Conservation (phyloP, 2,113 vertebrate genomes). For the Naja naja region DNA sequence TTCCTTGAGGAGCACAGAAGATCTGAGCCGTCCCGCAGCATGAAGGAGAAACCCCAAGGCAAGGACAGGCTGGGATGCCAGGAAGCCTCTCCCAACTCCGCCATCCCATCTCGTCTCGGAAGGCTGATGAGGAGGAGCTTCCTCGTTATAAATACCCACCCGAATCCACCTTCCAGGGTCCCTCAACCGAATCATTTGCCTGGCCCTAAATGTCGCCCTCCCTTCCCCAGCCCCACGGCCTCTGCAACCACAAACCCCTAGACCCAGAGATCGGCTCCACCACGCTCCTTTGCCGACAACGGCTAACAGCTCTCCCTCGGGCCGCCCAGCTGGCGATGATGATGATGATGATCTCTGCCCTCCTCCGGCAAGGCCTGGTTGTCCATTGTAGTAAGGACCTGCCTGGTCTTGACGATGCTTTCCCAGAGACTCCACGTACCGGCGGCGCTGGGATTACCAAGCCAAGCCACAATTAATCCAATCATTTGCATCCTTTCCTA, state of each 20-base stretch:
- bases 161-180: not conserved
- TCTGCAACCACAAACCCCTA: not conserved
- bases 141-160: not conserved
- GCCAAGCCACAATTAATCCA: not conserved
- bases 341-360: not conserved
- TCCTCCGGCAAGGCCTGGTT: not conserved
- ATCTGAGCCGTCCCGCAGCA: not conserved
- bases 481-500: not conserved
- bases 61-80: not conserved
- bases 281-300: fast-evolving
- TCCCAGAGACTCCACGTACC: not conserved
- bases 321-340: not conserved
- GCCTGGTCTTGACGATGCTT: not conserved
- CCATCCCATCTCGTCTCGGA: not conserved
- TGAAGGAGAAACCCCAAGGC: not conserved
- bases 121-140: not conserved
- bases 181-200: no score
- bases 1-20: no score
- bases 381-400: not conserved
- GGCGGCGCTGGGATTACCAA: not conserved
- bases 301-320: not conserved
- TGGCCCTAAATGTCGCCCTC: not conserved
- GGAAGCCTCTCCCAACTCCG: not conserved
- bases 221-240: no score
- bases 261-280: not conserved